phyloP scores from a whole-genome alignment of 2,888 invertebrate genomes.

The Cactoblastis cactorum region DNA sequence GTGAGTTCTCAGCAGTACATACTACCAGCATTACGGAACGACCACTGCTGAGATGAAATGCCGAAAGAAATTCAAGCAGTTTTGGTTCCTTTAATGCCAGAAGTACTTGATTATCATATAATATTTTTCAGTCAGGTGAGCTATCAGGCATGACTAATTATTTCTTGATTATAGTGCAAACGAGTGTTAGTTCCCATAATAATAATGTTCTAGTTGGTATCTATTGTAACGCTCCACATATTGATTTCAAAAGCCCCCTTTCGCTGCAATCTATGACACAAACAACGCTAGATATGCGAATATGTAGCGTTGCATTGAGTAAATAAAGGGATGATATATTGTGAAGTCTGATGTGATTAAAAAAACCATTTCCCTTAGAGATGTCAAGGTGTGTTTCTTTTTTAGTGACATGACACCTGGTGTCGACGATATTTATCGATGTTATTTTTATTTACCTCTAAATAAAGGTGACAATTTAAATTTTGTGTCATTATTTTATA shows the following conservation, averaged over 20 bases:
- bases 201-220: slow-evolving; percentile 18
- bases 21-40: no score
- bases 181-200: slow-evolving; percentile 40
- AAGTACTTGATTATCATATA: no score
- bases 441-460: no score
- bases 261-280: slow-evolving; percentile 40
- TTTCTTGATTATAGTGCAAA: no score
- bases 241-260: slow-evolving; percentile 46
- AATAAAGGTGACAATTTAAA: no score
- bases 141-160: no score
- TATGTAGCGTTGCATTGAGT: slow-evolving; percentile 63
- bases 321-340: slow-evolving; percentile 78
- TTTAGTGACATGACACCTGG: slow-evolving; percentile 34
- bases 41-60: no score
- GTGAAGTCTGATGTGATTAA: slow-evolving; percentile 70
- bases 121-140: no score
- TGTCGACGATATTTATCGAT: slow-evolving; percentile 13
- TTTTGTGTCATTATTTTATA: no score
- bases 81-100: no score
- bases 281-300: slow-evolving; percentile 69
- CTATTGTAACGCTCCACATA: slow-evolving; percentile 40
- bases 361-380: slow-evolving; percentile 72
- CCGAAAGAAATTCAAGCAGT: no score
- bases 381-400: slow-evolving; percentile 72
- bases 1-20: no score